Conservation (phyloP, 1,140 invertebrate species). For the Eupeodes corollae region DNA sequence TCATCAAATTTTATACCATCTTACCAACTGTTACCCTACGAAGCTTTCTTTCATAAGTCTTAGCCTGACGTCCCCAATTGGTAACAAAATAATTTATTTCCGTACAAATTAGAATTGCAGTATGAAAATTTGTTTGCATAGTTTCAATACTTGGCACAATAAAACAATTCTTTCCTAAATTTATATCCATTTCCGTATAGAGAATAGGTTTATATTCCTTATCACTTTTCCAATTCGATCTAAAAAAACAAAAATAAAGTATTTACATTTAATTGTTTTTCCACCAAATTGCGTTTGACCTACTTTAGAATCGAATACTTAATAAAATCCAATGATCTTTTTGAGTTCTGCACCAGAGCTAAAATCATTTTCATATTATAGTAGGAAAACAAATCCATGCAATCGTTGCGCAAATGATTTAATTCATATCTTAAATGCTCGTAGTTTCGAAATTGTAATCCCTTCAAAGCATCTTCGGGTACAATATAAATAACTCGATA, state of each 20-base stretch:
- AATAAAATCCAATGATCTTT: constrained; percentile 53
- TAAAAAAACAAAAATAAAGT: constrained; percentile 2
- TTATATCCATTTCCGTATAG: constrained; percentile 19
- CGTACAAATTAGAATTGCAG: constrained; percentile 19
- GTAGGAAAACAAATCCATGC: constrained; percentile 60
- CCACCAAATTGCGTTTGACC: neutral
- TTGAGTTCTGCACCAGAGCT: constrained; percentile 54
- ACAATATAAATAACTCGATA: constrained; percentile 22
- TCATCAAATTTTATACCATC: too few species aligned
- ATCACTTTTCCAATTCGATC: constrained; percentile 17
- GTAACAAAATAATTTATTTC: constrained; percentile 25
- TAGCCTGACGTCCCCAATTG: constrained; percentile 22
- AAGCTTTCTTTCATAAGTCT: constrained; percentile 11
- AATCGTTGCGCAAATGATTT: constrained; percentile 51
- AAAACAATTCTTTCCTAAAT: constrained; percentile 16
- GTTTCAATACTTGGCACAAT: constrained; percentile 19
- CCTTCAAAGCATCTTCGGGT: constrained; percentile 16
- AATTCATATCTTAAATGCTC: constrained; percentile 41
- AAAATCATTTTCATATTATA: constrained; percentile 60
- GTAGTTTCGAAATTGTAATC: constrained; percentile 19
- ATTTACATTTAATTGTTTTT: neutral
- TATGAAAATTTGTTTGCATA: constrained; percentile 23
- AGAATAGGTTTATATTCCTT: constrained; percentile 17
- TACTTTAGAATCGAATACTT: constrained; percentile 43
- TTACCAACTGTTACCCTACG: constrained; percentile 17